Conservation (phyloP, 2,113 vertebrate genomes). For the Polypterus senegalus region DNA sequence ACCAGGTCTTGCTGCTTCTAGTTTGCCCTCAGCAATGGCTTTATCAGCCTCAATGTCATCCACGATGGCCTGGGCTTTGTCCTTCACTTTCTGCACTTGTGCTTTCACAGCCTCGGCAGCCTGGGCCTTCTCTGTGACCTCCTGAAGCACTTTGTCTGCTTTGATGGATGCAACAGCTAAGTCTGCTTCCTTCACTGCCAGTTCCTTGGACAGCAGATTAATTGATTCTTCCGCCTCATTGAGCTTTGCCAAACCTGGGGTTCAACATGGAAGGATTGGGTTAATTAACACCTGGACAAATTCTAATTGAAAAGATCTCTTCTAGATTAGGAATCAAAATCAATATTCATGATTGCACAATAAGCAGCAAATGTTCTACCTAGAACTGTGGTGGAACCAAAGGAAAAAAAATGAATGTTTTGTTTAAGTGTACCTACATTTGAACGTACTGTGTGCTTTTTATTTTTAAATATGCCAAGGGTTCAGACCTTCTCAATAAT, state of each 20-base stretch:
- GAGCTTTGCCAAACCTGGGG: slow-evolving; percentile 58
- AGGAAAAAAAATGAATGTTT: too few species aligned
- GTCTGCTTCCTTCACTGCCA: slow-evolving; percentile 66
- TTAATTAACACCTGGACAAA: too few species aligned
- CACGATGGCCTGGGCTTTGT: slow-evolving; percentile 68
- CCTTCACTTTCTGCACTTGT: slow-evolving; percentile 66
- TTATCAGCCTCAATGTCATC: slow-evolving; percentile 68
- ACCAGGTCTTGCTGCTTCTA: slow-evolving; percentile 62
- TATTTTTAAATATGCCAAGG: too few species aligned
- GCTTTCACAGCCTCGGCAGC: slow-evolving; percentile 67
- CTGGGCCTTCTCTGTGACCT: slow-evolving; percentile 64
- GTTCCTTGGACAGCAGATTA: slow-evolving; percentile 44
- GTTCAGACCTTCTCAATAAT: too few species aligned
- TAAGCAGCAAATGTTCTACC: too few species aligned
- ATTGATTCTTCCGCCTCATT: slow-evolving; percentile 71
- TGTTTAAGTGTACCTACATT: too few species aligned
- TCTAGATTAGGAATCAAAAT: too few species aligned
- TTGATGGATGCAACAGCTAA: slow-evolving; percentile 59
- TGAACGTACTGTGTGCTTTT: too few species aligned
- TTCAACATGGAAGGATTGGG: background rate
- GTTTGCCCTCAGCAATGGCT: slow-evolving; percentile 53
- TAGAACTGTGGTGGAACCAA: too few species aligned
- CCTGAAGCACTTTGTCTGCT: slow-evolving; percentile 64
- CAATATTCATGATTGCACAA: too few species aligned
- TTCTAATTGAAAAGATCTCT: too few species aligned